Evolutionary conservation across 2,113 vertebrate genomes (phyloP), one percentile per base, ranked within the genome.

Genomic region (Equus quagga): DNA sequence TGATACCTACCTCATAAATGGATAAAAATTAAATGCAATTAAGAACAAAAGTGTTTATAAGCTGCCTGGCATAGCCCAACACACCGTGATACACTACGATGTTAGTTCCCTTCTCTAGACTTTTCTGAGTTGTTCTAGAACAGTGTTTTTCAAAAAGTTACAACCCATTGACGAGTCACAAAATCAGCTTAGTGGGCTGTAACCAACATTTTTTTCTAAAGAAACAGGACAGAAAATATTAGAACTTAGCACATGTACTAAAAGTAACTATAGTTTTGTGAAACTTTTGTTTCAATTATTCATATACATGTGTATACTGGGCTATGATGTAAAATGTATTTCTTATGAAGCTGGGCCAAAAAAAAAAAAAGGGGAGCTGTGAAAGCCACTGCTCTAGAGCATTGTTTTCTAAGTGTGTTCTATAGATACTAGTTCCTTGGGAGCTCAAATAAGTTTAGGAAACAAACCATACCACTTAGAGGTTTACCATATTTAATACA

Each of bases 21-120:
- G 54, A 79, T 86, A 94, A 94, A 97, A 96, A 86, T 81, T 87
- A 96, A 97, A 94, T 80, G 41, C 36, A 96, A 56, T 72, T 87
- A 54, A 65, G 41, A 75, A 7, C 44, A 84, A 96, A 96, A 97
- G 89, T 89, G 36, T 93, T 93, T 94, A 56, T 58, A 89, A 82
- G 3, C 44, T 81, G 8, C 12, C 31, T 64, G 51, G 54, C 21
- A 96, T 14, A 33, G 36, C 6, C 36, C 41, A 64, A 91, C 67
- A 83, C 31, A 64, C 28, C 93, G n/a, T 14, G 33, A 93, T 60
- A 23, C 15, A 94, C 21, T 90, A 72, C 33, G 46, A 91, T 28
- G 33, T 83, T 73, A 93, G 54, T 69, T 92, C 65, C 65, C 18
- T 65, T 97, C 26, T 60, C 31, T 73, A 58, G 46, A 95, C 49